phyloP scores from a whole-genome alignment of 2,888 invertebrate species.

The Scelioninae gen. 1 region DNA sequence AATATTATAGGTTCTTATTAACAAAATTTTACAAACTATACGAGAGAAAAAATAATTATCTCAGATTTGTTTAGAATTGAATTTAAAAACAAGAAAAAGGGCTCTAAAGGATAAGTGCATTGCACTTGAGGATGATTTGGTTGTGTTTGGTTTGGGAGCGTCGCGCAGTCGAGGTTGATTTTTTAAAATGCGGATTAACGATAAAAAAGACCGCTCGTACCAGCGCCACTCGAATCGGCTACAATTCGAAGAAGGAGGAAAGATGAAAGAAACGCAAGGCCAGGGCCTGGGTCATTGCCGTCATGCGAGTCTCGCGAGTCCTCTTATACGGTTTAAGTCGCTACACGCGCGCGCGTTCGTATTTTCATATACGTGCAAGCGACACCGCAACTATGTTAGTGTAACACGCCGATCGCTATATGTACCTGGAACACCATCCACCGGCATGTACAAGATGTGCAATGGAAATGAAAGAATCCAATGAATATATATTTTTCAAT shows the following conservation, averaged over 20 bases:
- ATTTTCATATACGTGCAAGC: slow-evolving; percentile 40
- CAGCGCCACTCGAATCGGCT: no score
- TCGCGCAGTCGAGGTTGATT: no score
- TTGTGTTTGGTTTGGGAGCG: no score
- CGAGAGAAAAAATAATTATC: no score
- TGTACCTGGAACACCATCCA: slow-evolving; percentile 64
- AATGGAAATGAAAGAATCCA: slow-evolving; percentile 52
- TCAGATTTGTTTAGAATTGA: no score
- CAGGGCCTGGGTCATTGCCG: slow-evolving; percentile 82
- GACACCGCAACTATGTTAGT: slow-evolving; percentile 50
- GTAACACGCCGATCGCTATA: slow-evolving; percentile 67
- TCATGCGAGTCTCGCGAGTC: slow-evolving; percentile 73
- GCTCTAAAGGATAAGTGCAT: slow-evolving; percentile 30
- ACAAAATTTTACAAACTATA: no score
- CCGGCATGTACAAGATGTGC: slow-evolving; percentile 66
- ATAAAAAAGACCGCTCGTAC: no score
- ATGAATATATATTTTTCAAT: slow-evolving; percentile 62
- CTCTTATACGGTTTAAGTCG: slow-evolving; percentile 68
- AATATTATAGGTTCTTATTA: no score
- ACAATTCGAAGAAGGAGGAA: no score
- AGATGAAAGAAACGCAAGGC: no score
- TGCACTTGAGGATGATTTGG: no score
- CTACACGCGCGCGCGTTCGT: slow-evolving; percentile 39
- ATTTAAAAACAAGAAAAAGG: background rate
- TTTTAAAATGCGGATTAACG: no score